A percentile compares a stretch with the other conserved stretches of the same genome.
Evolutionary conservation across 1,140 invertebrate genomes (phyloP).

Genomic region (Sarcophaga peregrina): DNA sequence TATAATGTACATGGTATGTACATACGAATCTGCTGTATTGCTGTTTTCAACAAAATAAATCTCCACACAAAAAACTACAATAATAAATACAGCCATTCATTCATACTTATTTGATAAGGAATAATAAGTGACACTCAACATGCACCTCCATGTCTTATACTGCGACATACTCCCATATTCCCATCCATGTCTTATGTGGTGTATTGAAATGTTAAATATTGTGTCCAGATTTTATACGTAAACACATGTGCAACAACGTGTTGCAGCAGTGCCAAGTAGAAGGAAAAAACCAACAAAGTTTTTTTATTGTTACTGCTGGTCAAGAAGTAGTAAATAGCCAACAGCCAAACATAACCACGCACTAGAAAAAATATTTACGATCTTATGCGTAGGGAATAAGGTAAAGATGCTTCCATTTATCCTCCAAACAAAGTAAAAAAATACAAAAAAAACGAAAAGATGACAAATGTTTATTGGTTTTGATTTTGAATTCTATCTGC

Average conservation of each 20-base stretch:
- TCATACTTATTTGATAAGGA: neutral
- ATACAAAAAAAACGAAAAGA: neutral
- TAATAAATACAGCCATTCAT: neutral
- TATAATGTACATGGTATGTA: neutral
- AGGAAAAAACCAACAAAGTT: neutral
- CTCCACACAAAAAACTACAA: neutral
- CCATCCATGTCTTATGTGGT: neutral
- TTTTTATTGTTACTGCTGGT: constrained; percentile 8
- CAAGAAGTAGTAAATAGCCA: constrained; percentile 18
- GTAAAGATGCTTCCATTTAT: no score
- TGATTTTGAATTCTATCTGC: neutral
- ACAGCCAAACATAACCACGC: neutral
- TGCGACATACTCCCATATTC: neutral
- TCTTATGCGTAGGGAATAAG: neutral
- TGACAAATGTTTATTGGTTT: neutral
- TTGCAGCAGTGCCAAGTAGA: neutral
- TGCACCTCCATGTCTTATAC: neutral
- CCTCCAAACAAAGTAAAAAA: no score
- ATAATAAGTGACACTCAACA: constrained; percentile 4
- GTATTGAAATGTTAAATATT: neutral
- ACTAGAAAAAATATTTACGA: constrained; percentile 6
- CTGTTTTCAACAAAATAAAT: neutral
- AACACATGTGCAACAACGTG: neutral
- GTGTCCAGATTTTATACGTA: neutral
- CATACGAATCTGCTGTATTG: no score